Base-by-base conservation (phyloP, 2,888 invertebrate genomes). In the Acrobasis repandana region DNA sequence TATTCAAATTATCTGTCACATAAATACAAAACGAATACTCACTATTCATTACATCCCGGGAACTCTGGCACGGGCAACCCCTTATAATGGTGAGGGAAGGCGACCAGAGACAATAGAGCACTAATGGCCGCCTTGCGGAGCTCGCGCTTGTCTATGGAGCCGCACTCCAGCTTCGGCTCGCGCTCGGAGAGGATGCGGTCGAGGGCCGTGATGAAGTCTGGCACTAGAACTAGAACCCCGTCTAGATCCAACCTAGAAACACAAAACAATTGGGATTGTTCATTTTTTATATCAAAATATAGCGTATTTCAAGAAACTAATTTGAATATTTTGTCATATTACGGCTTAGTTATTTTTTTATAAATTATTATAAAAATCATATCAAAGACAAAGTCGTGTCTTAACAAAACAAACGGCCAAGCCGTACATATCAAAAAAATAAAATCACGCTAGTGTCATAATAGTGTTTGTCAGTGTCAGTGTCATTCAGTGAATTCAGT, bases 61-160 rank as follows among this genome's bases (percentile, higher is more conserved):
- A 96, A 93, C 81, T 96, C 96, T 1, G 95, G 95, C 48, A 96
- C 96, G 5, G 94, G 92, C 64, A 96, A 85, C 65, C 95, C 95
- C 82, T 94, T 96, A 82, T 98, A 99, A 90, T 99, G 98, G 62
- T 98, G 93, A 0, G 99, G 99, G 76, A 99, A 94, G 16, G 97
- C 96, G 65, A 99, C 93, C 85, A 99, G 94, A 1, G 99, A 99
- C 68, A 98, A 87, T 20, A 99, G 93, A 59, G 98, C 93, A 76
- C 98, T 97, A 65, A 98, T 98, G 36, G 98, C 97, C 1, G 99
- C 97, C 72, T 97, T 95, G 65, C 99, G 94, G 63, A 99, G 88
- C 76, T 97, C 97, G 1, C 95, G 93, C 83, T 95, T 95, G 66
- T 96, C 95, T 68, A 95, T 93, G 62, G 92, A 80, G 14, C 94